Base-by-base conservation (phyloP, 2,797 vertebrate species). In the Tokudaia muenninki region DNA sequence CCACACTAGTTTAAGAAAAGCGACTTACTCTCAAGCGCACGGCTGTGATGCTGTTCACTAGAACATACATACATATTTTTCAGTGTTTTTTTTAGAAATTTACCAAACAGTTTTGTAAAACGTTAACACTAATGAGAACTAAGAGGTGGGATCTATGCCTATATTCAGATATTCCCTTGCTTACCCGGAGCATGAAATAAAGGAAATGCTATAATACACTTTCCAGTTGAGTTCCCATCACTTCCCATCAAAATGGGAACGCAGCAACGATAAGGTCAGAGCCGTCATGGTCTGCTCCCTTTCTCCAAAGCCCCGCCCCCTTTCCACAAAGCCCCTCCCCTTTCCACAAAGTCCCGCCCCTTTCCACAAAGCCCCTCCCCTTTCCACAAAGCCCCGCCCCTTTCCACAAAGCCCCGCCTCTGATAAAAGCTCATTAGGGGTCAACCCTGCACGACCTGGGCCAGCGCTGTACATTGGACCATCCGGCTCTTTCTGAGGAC, bases 401-500 rank as follows among this genome's bases (percentile, higher is more conserved):
- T 47, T 34, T 34, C 41, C 57, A 4, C 83, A 50, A 44, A 50
- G 31, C 44, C 34, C 63, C 19, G 10, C 41, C 83, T 50, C 63
- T 86, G 44, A 47, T 3, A 52, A 0, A 24, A n/a, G 31, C 44
- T n/a, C 44, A 1, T 24, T 67, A 24, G 41, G 19, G 44, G 21
- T 34, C 44, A 86, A 86, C 31, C 44, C 63, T 50, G 31, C 44
- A 50, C 6, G 13, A 7, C 31, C 21, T 9, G 44, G 50, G 21
- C 87, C 87, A 50, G 74, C 44, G 55, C 44, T 70, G n/a, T 55
- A 50, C 34, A 29, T 11, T 14, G 61, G 57, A 34, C 93, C 55
- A 52, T 80, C 52, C 57, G 0, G 93, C 52, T 61, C 87, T 59
- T 75, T 92, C 95, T 11, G 87, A n/a, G 50, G 97, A 98, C 96